Conservation (phyloP, 2,797 vertebrate species). For the Neosalanx taihuensis region DNA sequence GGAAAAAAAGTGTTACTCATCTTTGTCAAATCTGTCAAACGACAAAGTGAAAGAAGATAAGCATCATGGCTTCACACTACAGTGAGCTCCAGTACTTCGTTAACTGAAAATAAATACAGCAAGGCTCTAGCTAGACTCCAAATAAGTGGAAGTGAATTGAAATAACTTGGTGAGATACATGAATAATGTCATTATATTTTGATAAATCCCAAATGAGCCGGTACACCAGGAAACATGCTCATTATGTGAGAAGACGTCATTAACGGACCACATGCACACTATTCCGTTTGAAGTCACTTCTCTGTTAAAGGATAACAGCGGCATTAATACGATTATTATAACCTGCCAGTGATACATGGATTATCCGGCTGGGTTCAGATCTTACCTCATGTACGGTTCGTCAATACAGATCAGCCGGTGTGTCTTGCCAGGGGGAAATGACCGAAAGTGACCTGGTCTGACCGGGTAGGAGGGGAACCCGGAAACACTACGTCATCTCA, state of each 20-base stretch:
- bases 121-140: background rate
- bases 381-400: conserved; percentile 54
- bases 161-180: background rate
- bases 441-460: conserved; percentile 77
- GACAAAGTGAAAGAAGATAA: background rate
- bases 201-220: background rate
- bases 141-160: background rate
- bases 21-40: background rate
- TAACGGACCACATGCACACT: background rate
- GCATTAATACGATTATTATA: conserved; percentile 29
- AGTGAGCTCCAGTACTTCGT: too few species aligned
- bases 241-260: background rate
- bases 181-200: background rate
- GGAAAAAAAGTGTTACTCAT: background rate
- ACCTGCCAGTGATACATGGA: conserved; percentile 32
- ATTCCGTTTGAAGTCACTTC: background rate
- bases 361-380: conserved; percentile 24
- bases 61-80: background rate
- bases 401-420: background rate
- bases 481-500: conserved; percentile 79
- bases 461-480: conserved; percentile 47
- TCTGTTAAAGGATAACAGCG: background rate
- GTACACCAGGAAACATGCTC: background rate
- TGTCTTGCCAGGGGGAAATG: conserved; percentile 44
- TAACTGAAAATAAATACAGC: background rate